Evolutionary conservation across 2,888 invertebrate genomes (phyloP), one percentile per base, ranked within the genome.

Genomic region (Lacanobia oleracea): DNA sequence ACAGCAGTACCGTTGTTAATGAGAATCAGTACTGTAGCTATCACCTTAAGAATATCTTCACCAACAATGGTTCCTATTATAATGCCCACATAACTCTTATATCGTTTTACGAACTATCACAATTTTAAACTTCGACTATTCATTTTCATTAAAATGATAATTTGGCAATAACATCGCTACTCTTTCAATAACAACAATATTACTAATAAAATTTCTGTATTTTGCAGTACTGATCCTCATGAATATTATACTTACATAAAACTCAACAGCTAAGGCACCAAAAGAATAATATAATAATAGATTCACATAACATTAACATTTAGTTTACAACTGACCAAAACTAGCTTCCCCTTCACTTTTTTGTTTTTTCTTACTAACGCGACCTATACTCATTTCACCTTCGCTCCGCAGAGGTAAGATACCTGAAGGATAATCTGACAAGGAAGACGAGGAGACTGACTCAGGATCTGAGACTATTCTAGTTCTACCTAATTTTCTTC

Each of bases 331-430:
- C 61, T 70, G 59, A 72, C 87, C 88, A 50, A 88, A 83, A 84
- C 94, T 94, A 65, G 93, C 83, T 91, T 94, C 94, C 40, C 94
- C 94, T 51, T 91, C 91, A 76, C 92, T 91, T 88, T 88, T 92
- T 59, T 75, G 71, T 45, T 72, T 79, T 77, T 79, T 89, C 45
- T 79, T 86, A 27, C 83, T 89, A 65, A 78, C 82, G 72, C 90
- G 90, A 60, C 89, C 89, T 66, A 90, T 81, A 87, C 93, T 95
- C 62, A 93, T 75, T 87, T 95, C 95, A 1, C 95, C 95, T 80
- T 95, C 94, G 81, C 95, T 95, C 68, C 87, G 91, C 61, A 94
- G 81, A 21, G 94, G 95, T 69, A 93, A 81, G 71, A 94, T 90
- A n/a, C 89, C 86, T 37, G 92, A 92, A 54, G 85, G 84, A 37